Percentiles rank a stretch among this genome's conserved stretches.
These are phyloP conservation scores for Apamea anceps DNA, from an alignment of 2,888 invertebrate genomes.

Conservation along the genomic window DNA sequence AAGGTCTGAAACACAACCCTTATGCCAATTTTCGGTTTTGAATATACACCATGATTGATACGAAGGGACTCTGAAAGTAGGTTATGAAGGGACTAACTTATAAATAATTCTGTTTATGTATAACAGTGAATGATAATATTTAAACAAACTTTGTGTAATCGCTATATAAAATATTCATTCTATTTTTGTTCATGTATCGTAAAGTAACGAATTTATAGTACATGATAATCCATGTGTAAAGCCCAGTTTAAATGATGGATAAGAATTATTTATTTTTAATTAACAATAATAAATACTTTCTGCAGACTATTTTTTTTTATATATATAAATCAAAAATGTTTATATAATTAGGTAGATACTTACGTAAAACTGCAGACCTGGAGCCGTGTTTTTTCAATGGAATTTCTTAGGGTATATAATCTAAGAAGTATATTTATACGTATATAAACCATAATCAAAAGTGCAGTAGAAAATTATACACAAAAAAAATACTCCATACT, in stretches of 20 bases:
- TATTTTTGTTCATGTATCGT: slow-evolving; percentile 7
- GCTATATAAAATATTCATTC: background rate
- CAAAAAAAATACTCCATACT: background rate
- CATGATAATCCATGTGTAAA: slow-evolving; percentile 7
- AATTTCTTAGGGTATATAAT: too few relatives aligned
- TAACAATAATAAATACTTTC: background rate
- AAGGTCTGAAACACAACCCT: background rate
- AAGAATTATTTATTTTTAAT: background rate
- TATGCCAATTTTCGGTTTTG: slow-evolving; percentile 4
- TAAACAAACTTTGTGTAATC: background rate
- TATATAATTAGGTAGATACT: background rate
- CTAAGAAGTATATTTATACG: too few relatives aligned
- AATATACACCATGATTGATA: slow-evolving; percentile 11
- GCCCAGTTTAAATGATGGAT: background rate
- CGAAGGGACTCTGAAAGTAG: slow-evolving; percentile 1
- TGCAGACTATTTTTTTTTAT: background rate
- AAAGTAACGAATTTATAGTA: slow-evolving; percentile 1
- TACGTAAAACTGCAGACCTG: background rate
- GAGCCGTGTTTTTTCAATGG: background rate
- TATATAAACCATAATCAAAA: background rate
- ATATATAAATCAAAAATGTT: background rate
- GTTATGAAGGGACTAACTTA: background rate
- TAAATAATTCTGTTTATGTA: slow-evolving; percentile 18
- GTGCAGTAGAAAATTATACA: too few relatives aligned
- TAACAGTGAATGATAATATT: slow-evolving; percentile 20